phyloP scores from a whole-genome alignment of 2,888 invertebrate genomes.

The Parapristionchus giblindavisi region DNA sequence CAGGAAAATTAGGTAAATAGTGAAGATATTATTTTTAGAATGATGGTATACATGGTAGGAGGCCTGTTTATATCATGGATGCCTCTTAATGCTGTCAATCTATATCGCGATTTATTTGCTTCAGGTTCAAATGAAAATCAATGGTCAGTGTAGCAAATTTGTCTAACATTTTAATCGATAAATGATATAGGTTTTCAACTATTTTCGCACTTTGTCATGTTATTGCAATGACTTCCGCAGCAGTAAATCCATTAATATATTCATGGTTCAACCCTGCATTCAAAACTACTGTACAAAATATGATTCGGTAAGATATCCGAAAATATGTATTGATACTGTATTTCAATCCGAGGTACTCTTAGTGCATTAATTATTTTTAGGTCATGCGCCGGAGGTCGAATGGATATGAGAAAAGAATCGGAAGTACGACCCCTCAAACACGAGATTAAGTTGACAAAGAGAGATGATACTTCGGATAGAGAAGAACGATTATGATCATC shows the following conservation, averaged over 20 bases:
- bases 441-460: neutral
- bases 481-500: constrained; percentile 12
- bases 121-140: neutral
- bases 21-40: constrained; percentile 47
- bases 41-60: constrained; percentile 67
- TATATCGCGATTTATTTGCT: constrained; percentile 62
- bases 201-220: constrained; percentile 65
- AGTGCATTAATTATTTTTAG: neutral
- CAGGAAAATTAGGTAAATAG: neutral
- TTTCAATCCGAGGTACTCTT: no score
- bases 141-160: no score
- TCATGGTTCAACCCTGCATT: constrained; percentile 58
- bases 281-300: neutral
- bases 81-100: constrained; percentile 65
- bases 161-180: no score
- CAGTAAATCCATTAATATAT: constrained; percentile 66
- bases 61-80: constrained; percentile 67
- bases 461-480: neutral
- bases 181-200: constrained; percentile 48
- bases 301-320: neutral
- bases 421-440: constrained; percentile 10
- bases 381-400: neutral
- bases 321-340: no score
- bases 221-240: constrained; percentile 65
- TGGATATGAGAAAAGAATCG: neutral